Base-by-base conservation (phyloP, 2,888 invertebrate genomes). In the Sarcophaga caerulescens region DNA sequence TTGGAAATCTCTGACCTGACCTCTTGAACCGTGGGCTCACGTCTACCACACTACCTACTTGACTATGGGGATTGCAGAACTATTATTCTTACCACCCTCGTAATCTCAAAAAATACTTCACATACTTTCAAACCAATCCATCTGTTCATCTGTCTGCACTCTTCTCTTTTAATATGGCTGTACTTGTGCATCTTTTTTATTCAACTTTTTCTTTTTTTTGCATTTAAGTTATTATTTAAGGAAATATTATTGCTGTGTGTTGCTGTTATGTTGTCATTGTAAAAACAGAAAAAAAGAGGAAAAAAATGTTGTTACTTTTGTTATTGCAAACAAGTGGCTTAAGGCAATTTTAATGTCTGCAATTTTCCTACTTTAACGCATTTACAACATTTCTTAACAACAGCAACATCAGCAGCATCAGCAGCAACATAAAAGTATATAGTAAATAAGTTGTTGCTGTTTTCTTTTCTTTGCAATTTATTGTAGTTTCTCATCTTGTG, bases 281-380 rank as follows among this genome's bases (percentile, higher is more conserved):
- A 44, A 10, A 1, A n/a, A n/a, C n/a, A n/a, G n/a, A n/a, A 35
- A 35, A 35, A 35, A 35, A 8, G 10, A 2, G 1, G 8, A 10
- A 35, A 66, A 71, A 12, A 52, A 19, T 76, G 87, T 60, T 81
- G 85, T 73, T 82, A 80, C 81, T 87, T 65, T 87, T 79, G 80
- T 81, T 85, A 85, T 87, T 84, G 73, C 76, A 83, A 81, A 85
- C 85, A 87, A 87, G 82, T 87, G 83, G 82, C 85, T 85, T 87
- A 74, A 85, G 85, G 87, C 87, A 87, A 80, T 87, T 81, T 87
- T 83, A 85, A 81, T 85, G 87, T 87, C 87, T 85, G 83, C 77
- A 87, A 83, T 85, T 87, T 87, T 83, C 80, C 69, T 79, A 68
- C 79, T 87, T 81, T 79, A 14, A 52, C 52, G 52, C 52, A 52